Base-by-base conservation (phyloP, 2,113 vertebrate species). In the Arenaria interpres region DNA sequence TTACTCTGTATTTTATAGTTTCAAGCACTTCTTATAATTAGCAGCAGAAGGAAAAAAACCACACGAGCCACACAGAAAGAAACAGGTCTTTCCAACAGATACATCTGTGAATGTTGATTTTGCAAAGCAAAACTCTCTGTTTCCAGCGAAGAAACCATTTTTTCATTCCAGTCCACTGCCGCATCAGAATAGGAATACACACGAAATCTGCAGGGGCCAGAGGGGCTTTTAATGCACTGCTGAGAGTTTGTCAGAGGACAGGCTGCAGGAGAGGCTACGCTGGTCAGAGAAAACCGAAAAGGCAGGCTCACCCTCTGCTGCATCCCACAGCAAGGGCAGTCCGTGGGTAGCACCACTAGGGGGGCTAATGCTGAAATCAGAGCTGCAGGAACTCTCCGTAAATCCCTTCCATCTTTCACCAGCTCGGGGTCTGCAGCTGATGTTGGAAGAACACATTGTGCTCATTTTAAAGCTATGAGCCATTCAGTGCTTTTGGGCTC, bases 371-470 rank as follows among this genome's bases (percentile, higher is more conserved):
- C 45, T 62, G 59, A 74, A 77, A 71, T 27, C 25, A 53, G 62
- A 72, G 45, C 45, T 83, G n/a, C 4, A 35, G 7, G 41, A 53
- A 7, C 48, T 63, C 85, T 63, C 85, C 30, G 1, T 5, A 39
- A n/a, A 4, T 28, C 13, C 53, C 33, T 72, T 59, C 15, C 16
- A 57, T 73, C 62, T 50, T 62, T 45, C 24, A 74, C 28, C 28
- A 35, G 7, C 41, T 24, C 3, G 7, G 6, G 18, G 15, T 20
- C 56, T 93, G 60, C 62, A 50, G 12, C 51, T 56, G 12, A n/a
- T 6, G 1, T 46, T 45, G 8, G 57, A 69, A 88, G 27, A 17
- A 63, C 1, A 0, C 10, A 2, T 9, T 18, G 16, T 30, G n/a
- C 14, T 32, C 0, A 0, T 53, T 74, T 60, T 59, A 22, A 62